A percentile compares a stretch with the other conserved stretches of the same genome.
phyloP scores from a whole-genome alignment of 2,797 vertebrate species.

The Adrianichthys oophorus region DNA sequence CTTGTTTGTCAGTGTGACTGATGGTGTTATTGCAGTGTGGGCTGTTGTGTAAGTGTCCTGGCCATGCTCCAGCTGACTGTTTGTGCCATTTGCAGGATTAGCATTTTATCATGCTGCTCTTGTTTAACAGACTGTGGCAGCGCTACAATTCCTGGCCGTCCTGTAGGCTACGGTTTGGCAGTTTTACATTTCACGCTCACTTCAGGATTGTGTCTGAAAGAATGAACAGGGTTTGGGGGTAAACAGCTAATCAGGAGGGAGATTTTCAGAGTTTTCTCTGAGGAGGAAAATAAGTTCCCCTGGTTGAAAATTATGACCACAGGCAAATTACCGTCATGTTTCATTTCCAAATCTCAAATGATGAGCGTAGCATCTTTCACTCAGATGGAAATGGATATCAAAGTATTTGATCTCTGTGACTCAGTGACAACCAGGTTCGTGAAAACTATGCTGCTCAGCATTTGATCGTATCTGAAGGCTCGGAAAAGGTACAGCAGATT shows the following conservation, averaged over 20 bases:
- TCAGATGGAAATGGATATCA: constrained; percentile 44
- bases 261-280: constrained; percentile 12
- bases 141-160: constrained; percentile 11
- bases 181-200: constrained; percentile 4
- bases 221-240: constrained; percentile 4
- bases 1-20: constrained; percentile 9
- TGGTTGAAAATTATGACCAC: constrained; percentile 28
- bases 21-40: constrained; percentile 18
- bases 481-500: constrained; percentile 35
- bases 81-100: constrained; percentile 44
- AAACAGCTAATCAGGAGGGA: constrained; percentile 6
- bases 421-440: constrained; percentile 40
- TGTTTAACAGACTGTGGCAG: constrained; percentile 32
- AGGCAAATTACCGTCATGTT: constrained; percentile 33
- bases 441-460: constrained; percentile 26
- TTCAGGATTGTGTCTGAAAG: constrained; percentile 16
- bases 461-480: constrained; percentile 29
- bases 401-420: constrained; percentile 30
- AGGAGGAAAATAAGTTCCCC: constrained; percentile 26
- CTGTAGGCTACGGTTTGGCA: constrained; percentile 18
- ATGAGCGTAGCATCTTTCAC: constrained; percentile 34
- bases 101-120: constrained; percentile 31
- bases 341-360: constrained; percentile 48
- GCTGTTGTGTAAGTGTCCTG: constrained; percentile 23
- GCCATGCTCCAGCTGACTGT: constrained; percentile 16